These are phyloP conservation scores for Chaetogeoica ovagalla DNA, from an alignment of 2,888 invertebrate species.

Conservation along the genomic window DNA sequence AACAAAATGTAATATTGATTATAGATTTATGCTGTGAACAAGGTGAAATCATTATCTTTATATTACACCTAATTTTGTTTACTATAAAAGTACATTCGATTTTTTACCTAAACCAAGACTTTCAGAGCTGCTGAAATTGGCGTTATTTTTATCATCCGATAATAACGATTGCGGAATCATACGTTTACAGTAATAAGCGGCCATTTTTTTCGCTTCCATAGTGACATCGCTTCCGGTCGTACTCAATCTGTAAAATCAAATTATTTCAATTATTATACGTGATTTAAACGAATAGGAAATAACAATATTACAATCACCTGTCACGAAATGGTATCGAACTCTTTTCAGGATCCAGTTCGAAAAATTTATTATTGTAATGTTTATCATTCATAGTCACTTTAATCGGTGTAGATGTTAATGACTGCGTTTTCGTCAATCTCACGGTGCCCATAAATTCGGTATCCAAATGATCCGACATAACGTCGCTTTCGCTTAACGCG, in stretches of 20 bases:
- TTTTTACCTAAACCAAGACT: conserved; percentile 68
- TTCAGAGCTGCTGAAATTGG: conserved; percentile 76
- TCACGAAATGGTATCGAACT: conserved; percentile 34
- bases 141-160: conserved; percentile 64
- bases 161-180: conserved; percentile 61
- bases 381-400: conserved; percentile 29
- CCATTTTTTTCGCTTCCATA: conserved; percentile 62
- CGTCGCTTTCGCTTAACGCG: conserved; percentile 37
- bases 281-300: too few relatives aligned
- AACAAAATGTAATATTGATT: background rate
- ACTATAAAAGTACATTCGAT: too few relatives aligned
- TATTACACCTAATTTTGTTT: too few relatives aligned
- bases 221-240: conserved; percentile 64
- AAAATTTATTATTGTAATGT: conserved; percentile 24
- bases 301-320: background rate
- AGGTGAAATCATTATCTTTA: too few relatives aligned
- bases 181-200: conserved; percentile 60
- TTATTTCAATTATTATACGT: background rate
- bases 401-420: conserved; percentile 43
- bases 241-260: conserved; percentile 61
- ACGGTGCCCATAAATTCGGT: conserved; percentile 27
- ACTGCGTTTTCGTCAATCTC: conserved; percentile 36
- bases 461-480: conserved; percentile 15
- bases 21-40: too few relatives aligned
- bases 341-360: conserved; percentile 22